phyloP scores from a whole-genome alignment of 2,888 invertebrate genomes.

The Leuctra nigra region DNA sequence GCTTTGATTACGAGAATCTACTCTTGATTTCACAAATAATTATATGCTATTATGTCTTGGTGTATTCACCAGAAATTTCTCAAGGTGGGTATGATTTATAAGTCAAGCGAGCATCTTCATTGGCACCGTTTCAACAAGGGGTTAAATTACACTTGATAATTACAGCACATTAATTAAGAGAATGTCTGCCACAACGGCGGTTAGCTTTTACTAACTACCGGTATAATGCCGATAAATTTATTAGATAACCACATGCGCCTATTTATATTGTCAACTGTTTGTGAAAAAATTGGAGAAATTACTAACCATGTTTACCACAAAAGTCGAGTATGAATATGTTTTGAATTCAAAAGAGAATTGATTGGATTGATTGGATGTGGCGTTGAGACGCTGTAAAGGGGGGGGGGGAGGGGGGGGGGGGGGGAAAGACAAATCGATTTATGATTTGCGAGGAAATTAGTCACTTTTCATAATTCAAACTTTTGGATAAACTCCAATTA shows the following conservation, averaged over 20 bases:
- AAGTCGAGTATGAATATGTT: no score
- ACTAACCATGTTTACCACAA: no score
- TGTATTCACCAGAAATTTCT: neutral
- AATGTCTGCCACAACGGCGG: no score
- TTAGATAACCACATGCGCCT: no score
- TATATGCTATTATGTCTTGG: neutral
- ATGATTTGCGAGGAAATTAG: conserved; percentile 3
- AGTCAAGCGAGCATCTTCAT: neutral
- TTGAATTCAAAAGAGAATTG: no score
- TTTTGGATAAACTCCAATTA: conserved; percentile 6
- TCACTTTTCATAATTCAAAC: conserved; percentile 11
- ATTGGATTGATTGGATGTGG: neutral
- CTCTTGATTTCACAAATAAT: neutral
- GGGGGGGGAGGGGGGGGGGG: no score
- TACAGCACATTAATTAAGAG: neutral
- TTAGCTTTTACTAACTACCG: no score
- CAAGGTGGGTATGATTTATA: no score
- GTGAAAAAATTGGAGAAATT: no score
- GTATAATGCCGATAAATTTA: no score
- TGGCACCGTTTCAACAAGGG: neutral
- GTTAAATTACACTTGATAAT: conserved; percentile 4
- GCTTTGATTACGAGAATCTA: neutral
- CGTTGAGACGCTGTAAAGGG: neutral
- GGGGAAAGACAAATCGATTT: neutral
- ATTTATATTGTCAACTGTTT: neutral